Percentiles rank a stretch among this genome's conserved stretches.
Evolutionary conservation across 2,797 vertebrate genomes (phyloP).

Genomic region (Fistularia tabacaria): DNA sequence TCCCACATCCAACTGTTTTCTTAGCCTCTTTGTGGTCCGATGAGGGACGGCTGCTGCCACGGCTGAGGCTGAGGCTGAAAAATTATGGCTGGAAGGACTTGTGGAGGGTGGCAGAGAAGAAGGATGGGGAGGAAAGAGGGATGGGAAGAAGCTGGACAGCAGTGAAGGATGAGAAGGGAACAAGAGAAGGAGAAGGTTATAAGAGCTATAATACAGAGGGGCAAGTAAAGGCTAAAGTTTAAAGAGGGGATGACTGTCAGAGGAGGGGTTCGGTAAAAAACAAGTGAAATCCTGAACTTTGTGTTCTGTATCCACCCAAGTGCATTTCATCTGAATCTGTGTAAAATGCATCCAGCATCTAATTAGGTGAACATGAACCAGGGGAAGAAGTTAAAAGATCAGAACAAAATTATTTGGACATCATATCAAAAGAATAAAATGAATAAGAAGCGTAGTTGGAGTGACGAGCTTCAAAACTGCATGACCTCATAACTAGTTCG

Average conservation of each 20-base stretch:
- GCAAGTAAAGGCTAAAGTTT: slow-evolving; percentile 22
- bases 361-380: too few species aligned
- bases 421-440: too few species aligned
- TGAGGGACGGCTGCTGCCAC: slow-evolving; percentile 55
- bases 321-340: too few species aligned
- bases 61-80: slow-evolving; percentile 37
- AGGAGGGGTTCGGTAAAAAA: slow-evolving; percentile 12
- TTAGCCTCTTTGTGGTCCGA: slow-evolving; percentile 68
- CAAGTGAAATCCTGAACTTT: background rate
- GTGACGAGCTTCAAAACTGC: too few species aligned
- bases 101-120: slow-evolving; percentile 38
- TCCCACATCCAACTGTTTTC: slow-evolving; percentile 72
- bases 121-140: slow-evolving; percentile 14
- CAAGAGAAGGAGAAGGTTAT: slow-evolving; percentile 1
- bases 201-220: slow-evolving; percentile 22
- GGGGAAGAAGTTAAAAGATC: too few species aligned
- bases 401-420: too few species aligned
- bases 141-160: slow-evolving; percentile 27
- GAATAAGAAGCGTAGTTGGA: too few species aligned
- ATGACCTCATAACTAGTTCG: too few species aligned
- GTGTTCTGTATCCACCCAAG: too few species aligned
- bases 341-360: too few species aligned
- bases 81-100: slow-evolving; percentile 37
- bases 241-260: background rate
- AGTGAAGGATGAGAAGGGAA: slow-evolving; percentile 19